phyloP scores from a whole-genome alignment of 1,140 invertebrate species.

The Brachionus rotundiformis region DNA sequence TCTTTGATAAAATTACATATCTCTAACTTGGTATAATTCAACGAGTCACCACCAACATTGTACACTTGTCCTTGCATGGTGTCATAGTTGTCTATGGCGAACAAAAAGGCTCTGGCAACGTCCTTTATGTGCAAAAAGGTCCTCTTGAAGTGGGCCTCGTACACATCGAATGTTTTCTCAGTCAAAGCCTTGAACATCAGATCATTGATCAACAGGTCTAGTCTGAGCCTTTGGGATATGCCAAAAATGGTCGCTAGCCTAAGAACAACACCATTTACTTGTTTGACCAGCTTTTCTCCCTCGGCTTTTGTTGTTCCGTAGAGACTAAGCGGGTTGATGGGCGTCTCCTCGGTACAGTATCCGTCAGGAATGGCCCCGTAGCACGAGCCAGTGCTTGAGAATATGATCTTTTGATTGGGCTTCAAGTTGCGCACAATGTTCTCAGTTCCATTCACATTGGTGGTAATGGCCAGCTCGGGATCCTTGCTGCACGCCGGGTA shows the following conservation, averaged over 20 bases:
- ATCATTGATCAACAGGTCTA: slow-evolving; percentile 57
- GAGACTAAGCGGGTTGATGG: slow-evolving; percentile 55
- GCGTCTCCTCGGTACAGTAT: slow-evolving; percentile 55
- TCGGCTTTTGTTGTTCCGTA: slow-evolving; percentile 56
- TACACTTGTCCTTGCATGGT: slow-evolving; percentile 55
- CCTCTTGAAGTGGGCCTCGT: slow-evolving; percentile 55
- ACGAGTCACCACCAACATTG: slow-evolving; percentile 57
- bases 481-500: slow-evolving; percentile 57
- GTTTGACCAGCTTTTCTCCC: slow-evolving; percentile 54
- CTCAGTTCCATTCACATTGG: slow-evolving; percentile 55
- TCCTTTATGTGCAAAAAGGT: slow-evolving; percentile 57
- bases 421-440: slow-evolving; percentile 54
- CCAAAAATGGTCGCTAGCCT: slow-evolving; percentile 57
- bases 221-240: slow-evolving; percentile 55
- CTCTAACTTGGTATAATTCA: slow-evolving; percentile 56
- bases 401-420: slow-evolving; percentile 55
- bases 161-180: slow-evolving; percentile 54
- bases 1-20: slow-evolving; percentile 54
- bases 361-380: slow-evolving; percentile 55
- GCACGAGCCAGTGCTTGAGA: slow-evolving; percentile 57
- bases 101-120: slow-evolving; percentile 55
- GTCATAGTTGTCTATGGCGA: slow-evolving; percentile 55
- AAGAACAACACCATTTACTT: slow-evolving; percentile 53
- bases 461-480: slow-evolving; percentile 53
- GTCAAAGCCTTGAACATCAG: slow-evolving; percentile 54